phyloP scores from a whole-genome alignment of 2,113 vertebrate genomes.

The Pluvianellus socialis region DNA sequence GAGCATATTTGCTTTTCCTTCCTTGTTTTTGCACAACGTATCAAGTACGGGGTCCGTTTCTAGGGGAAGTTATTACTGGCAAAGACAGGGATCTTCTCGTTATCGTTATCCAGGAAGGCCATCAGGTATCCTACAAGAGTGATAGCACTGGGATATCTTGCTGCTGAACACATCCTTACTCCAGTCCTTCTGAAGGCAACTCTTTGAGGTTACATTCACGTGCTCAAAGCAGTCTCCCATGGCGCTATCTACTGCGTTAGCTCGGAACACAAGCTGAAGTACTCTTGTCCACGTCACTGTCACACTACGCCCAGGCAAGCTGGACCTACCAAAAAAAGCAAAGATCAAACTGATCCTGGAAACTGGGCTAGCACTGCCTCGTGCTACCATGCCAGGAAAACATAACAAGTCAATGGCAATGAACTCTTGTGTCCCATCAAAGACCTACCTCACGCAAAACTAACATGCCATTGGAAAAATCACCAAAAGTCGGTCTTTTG shows the following conservation, averaged over 20 bases:
- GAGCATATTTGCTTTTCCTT: background rate
- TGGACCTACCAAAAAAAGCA: background rate
- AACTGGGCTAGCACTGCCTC: background rate
- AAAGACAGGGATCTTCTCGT: background rate
- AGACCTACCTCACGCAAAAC: background rate
- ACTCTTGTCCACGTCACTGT: background rate
- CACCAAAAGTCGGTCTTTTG: background rate
- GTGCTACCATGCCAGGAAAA: background rate
- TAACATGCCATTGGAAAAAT: background rate
- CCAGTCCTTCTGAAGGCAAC: background rate
- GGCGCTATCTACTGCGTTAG: background rate
- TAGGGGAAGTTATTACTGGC: background rate
- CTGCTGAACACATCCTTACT: background rate
- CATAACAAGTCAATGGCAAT: background rate
- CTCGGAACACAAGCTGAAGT: background rate
- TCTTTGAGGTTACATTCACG: background rate
- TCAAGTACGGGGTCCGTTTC: background rate
- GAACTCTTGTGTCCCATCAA: background rate
- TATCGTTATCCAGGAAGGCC: background rate
- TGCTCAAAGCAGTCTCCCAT: background rate
- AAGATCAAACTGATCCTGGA: background rate
- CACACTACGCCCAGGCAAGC: fast-evolving
- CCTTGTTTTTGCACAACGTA: background rate
- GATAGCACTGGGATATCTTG: background rate
- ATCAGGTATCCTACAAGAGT: background rate